Percentiles rank a stretch among this genome's conserved stretches.
Conservation (phyloP, 2,888 invertebrate genomes). For the Ommatoiulus sabulosus region DNA sequence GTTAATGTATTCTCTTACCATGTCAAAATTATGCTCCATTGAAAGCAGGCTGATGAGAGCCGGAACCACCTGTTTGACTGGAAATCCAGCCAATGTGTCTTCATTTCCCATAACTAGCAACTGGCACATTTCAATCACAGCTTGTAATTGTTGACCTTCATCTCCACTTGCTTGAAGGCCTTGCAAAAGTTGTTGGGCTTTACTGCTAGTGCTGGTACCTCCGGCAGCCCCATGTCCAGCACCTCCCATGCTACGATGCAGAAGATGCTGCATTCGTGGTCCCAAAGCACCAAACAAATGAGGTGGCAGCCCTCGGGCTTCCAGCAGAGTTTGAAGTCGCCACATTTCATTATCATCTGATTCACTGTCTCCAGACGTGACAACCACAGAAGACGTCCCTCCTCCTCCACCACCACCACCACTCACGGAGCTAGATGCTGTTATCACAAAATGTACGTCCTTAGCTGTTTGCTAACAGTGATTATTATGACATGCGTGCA, state of each 20-base stretch:
- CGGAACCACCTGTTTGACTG: conserved; percentile 97
- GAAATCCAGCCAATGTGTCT: conserved; percentile 97
- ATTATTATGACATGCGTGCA: neutral
- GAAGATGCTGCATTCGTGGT: conserved; percentile 94
- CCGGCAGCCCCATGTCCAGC: conserved; percentile 49
- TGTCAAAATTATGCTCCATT: conserved; percentile 99
- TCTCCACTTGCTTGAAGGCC: conserved; percentile 94
- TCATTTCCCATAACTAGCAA: conserved; percentile 99
- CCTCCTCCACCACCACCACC: conserved; percentile 61
- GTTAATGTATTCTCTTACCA: conserved; percentile 71
- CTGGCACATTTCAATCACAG: conserved; percentile 98
- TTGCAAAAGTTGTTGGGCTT: conserved; percentile 92
- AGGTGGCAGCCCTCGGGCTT: conserved; percentile 95
- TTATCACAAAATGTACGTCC: conserved; percentile 22
- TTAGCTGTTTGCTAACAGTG: neutral
- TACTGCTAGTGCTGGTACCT: conserved; percentile 70
- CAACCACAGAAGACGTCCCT: conserved; percentile 60
- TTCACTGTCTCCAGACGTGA: conserved; percentile 69
- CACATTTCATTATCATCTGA: conserved; percentile 96
- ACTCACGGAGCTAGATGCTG: conserved; percentile 60
- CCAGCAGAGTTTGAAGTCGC: conserved; percentile 91
- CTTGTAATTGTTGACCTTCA: conserved; percentile 95
- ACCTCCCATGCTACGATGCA: conserved; percentile 94
- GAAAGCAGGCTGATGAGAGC: conserved; percentile 91
- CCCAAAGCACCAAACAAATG: conserved; percentile 96